phyloP scores from a whole-genome alignment of 2,797 vertebrate species.

The Hemitrygon akajei region DNA sequence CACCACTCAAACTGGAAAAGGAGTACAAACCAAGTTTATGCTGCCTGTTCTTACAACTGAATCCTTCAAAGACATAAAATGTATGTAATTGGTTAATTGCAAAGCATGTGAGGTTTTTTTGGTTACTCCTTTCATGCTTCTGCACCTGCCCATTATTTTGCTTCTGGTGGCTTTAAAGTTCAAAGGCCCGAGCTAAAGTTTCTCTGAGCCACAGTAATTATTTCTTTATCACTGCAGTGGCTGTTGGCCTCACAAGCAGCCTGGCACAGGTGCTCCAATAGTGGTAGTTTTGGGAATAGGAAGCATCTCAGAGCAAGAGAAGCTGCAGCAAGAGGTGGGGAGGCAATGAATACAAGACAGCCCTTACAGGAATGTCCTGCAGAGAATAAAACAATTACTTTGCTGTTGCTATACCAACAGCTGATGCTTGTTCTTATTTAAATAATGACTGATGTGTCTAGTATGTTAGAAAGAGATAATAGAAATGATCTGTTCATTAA shows the following conservation, averaged over 20 bases:
- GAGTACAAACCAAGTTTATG: neutral
- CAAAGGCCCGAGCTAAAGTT: neutral
- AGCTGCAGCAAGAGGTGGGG: neutral
- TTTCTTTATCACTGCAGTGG: neutral
- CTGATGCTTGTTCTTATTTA: too few relatives aligned
- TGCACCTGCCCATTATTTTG: neutral
- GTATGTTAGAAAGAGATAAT: too few relatives aligned
- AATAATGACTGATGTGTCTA: too few relatives aligned
- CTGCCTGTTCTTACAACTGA: neutral
- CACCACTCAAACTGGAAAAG: neutral
- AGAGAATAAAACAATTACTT: neutral
- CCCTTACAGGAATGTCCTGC: neutral
- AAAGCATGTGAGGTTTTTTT: neutral
- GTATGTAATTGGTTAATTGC: neutral
- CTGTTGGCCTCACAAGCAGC: neutral
- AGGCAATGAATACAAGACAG: neutral
- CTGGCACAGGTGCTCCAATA: neutral
- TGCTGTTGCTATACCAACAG: too few relatives aligned
- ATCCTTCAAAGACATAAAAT: neutral
- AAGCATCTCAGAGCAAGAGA: neutral
- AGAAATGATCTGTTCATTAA: too few relatives aligned
- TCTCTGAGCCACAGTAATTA: neutral
- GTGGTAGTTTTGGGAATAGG: neutral
- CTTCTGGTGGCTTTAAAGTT: neutral
- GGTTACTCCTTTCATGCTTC: neutral